These are phyloP conservation scores for Prolemur simus DNA, from an alignment of 2,113 vertebrate genomes.

Conservation along the genomic window DNA sequence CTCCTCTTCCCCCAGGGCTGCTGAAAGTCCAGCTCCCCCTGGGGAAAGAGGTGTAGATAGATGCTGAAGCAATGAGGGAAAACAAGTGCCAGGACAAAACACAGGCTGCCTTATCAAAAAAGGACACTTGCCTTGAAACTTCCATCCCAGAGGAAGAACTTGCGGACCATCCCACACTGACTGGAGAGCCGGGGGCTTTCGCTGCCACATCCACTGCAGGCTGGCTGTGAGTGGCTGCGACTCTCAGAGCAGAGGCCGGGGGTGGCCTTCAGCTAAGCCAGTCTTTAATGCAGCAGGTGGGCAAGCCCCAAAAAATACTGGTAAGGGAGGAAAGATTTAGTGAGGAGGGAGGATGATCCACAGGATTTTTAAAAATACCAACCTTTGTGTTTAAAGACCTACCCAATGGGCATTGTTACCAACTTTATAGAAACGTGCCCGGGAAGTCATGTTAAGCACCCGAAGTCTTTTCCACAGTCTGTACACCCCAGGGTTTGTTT, in stretches of 20 bases:
- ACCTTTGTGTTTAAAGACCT: background rate
- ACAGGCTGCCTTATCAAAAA: background rate
- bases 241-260: background rate
- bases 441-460: background rate
- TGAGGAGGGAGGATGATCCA: background rate
- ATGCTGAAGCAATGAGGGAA: background rate
- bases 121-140: background rate
- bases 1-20: background rate
- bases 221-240: background rate
- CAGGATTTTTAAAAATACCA: background rate
- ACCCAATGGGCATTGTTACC: background rate
- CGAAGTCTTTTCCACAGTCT: background rate
- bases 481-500: background rate
- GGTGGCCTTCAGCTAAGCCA: background rate
- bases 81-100: background rate
- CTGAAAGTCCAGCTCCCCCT: background rate
- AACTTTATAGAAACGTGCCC: background rate
- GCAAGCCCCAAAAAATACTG: background rate
- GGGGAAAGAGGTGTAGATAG: background rate
- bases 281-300: background rate
- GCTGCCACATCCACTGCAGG: background rate
- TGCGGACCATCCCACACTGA: background rate
- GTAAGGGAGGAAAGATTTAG: background rate
- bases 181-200: background rate
- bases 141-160: background rate